These are phyloP conservation scores for Microvelia longipes DNA, from an alignment of 1,140 invertebrate species.

Conservation along the genomic window DNA sequence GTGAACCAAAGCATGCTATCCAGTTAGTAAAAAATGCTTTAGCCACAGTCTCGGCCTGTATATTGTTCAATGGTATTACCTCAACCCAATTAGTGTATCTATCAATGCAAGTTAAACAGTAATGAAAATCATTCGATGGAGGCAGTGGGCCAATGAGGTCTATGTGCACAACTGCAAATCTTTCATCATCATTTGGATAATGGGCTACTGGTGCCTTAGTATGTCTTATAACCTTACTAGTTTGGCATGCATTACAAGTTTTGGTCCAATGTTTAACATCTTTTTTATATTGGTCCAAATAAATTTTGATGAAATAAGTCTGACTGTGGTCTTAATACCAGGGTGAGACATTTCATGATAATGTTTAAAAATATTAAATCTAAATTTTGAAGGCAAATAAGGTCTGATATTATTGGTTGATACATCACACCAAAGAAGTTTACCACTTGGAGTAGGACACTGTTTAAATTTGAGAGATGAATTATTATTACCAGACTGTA, in stretches of 20 bases:
- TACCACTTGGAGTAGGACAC: neutral
- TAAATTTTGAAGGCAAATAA: neutral
- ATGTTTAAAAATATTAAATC: neutral
- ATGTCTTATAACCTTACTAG: conserved; percentile 2
- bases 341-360: neutral
- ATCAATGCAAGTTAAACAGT: conserved; percentile 26
- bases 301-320: neutral
- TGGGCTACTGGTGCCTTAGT: neutral
- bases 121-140: conserved; percentile 15
- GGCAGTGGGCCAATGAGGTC: conserved; percentile 15
- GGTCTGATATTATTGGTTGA: neutral
- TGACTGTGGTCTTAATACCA: neutral
- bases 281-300: neutral
- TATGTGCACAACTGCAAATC: conserved; percentile 7
- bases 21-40: conserved; percentile 22
- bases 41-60: conserved; percentile 25
- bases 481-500: neutral
- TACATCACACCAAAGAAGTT: neutral
- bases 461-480: neutral
- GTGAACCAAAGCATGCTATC: conserved; percentile 28
- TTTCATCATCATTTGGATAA: neutral
- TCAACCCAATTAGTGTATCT: conserved; percentile 27
- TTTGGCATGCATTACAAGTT: neutral
- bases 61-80: conserved; percentile 17
- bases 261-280: conserved; percentile 1